Base-by-base conservation (phyloP, 2,888 invertebrate genomes). In the Seladonia tumulorum region DNA sequence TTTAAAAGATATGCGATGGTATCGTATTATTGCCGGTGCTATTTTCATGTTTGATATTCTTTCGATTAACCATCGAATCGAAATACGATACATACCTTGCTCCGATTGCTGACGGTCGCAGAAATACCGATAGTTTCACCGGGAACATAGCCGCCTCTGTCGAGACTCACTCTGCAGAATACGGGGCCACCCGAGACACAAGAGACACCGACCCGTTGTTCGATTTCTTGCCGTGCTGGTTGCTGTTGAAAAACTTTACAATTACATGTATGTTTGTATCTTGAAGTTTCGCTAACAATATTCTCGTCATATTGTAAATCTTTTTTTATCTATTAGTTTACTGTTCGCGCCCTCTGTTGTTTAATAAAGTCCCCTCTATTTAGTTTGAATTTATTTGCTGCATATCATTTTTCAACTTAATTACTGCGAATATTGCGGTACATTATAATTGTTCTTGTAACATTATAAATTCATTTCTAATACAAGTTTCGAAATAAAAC, bases 71-170 rank as follows among this genome's bases (percentile, higher is more conserved):
- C 82, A 45, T 76, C 66, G 72, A 72, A 79, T 76, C 70, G 85
- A 87, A 87, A 83, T 77, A 42, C 49, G 81, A 88, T 84, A 89
- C 87, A 14, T 83, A 98, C 97, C 93, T 97, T 97, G 93, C 98
- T 98, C 93, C 97, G 96, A 96, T 99, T 99, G 94, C 97, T 96
- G 77, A 99, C 97, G 86, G 97, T 97, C 29, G 99, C 99, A 85
- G 97, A 97, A 90, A 99, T 97, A 91, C 97, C 97, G 94, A 99
- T 97, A 93, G 97, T 98, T 95, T 99, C 99, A 5, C 99, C 99
- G 22, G 99, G 98, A 85, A 99, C 98, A 95, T 98, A 99, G 39
- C 99, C 99, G 82, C 98, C 98, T 93, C 98, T 97, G 95, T 98
- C 98, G 88, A 99, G 96, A 87, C 97, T 96, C 87, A 99, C 98